Conservation (phyloP, 2,888 invertebrate genomes). For the Corbicula japonica region DNA sequence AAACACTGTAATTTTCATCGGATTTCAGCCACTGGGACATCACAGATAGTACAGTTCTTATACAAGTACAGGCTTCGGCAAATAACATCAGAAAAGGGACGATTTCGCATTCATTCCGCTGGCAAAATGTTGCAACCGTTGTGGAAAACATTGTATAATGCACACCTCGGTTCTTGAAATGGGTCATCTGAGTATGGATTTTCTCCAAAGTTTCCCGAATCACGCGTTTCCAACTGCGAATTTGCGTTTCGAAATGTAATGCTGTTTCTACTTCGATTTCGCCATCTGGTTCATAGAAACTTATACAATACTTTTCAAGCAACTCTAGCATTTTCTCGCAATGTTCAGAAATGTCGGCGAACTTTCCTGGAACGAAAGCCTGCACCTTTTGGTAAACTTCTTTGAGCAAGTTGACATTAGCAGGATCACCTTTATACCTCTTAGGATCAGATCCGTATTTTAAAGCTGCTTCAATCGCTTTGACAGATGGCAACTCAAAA, state of each 20-base stretch:
- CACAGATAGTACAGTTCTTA: conserved; percentile 75
- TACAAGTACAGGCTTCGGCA: conserved; percentile 80
- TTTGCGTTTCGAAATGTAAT: conserved; percentile 79
- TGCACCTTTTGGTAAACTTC: conserved; percentile 77
- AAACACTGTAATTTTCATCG: conserved; percentile 80
- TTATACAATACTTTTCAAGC: conserved; percentile 81
- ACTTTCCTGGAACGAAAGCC: conserved; percentile 76
- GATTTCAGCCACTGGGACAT: conserved; percentile 80
- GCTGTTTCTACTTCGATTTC: conserved; percentile 80
- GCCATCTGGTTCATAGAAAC: conserved; percentile 79
- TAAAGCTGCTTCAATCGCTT: conserved; percentile 76
- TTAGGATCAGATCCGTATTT: conserved; percentile 70
- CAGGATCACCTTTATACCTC: conserved; percentile 74
- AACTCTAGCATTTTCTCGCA: conserved; percentile 73
- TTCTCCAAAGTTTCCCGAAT: conserved; percentile 71
- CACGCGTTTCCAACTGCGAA: conserved; percentile 68
- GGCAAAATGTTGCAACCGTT: conserved; percentile 73
- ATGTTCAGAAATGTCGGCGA: conserved; percentile 67
- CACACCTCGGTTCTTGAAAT: conserved; percentile 73
- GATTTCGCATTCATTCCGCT: conserved; percentile 74
- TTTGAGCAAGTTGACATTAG: conserved; percentile 72
- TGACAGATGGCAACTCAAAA: conserved; percentile 72
- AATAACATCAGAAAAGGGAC: conserved; percentile 81
- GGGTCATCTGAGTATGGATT: conserved; percentile 65
- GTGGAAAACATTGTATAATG: conserved; percentile 70